Base-by-base conservation (phyloP, 2,888 invertebrate species). In the Campoletis raptor region DNA sequence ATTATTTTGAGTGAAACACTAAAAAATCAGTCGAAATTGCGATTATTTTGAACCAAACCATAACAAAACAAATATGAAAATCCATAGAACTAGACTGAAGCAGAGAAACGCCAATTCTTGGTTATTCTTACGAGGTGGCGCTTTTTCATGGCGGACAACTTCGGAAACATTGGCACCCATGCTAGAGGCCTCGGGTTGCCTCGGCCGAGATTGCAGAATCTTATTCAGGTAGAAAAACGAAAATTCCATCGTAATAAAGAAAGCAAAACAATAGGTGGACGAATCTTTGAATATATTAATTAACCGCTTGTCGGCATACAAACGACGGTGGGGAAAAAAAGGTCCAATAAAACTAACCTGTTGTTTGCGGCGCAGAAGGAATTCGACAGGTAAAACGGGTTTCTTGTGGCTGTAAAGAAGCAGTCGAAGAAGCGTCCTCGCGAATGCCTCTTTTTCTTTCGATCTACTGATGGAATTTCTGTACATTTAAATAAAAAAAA, bases 1-100 rank as follows among this genome's bases (percentile, higher is more conserved):
- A 97, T 97, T 45, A 61, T 83, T 42, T 91, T 15, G 15, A 30
- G 30, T n/a, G 15, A 30, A 61, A 61, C 5, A 30, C 61, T 12
- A 15, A 61, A 61, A 30, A 61, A 30, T 61, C 61, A 15, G 6
- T 61, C 15, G 61, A 15, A 61, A 9, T 61, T 30, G 6, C 15
- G 6, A 57, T 6, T 15, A 15, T 61, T 30, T 15, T 30, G 61
- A 57, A 15, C 61, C 24, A 24, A 61, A 61, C 15, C 30, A 30
- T n/a, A 61, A 61, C 61, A 61, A 61, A 61, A 61, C 61, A 61
- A 61, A 61, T 30, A 61, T 30, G 30, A 30, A 10, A 61, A 7
- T 30, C 24, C 61, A 61, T 61, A 30, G 15, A 30, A 61, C 4
- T 2, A 57, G 24, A 4, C 24, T 24, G 7, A 8, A 21, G 21